phyloP scores from a whole-genome alignment of 2,113 vertebrate genomes.

The Gila orcuttii region DNA sequence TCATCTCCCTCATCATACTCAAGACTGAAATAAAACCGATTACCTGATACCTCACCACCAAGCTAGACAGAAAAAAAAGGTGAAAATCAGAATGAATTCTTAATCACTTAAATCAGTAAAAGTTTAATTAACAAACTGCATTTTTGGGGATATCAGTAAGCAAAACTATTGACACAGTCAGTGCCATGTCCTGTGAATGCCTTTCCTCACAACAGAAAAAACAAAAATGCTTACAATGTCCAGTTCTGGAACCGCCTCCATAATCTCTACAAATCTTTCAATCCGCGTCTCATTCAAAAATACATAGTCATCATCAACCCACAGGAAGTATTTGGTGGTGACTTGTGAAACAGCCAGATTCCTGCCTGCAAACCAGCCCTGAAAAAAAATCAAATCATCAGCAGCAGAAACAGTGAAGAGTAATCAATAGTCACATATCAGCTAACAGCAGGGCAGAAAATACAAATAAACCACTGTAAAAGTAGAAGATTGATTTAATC shows the following conservation, averaged over 20 bases:
- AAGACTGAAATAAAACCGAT: conserved; percentile 69
- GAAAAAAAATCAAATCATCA: neutral
- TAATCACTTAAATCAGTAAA: neutral
- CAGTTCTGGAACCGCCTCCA: conserved; percentile 73
- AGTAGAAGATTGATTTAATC: neutral
- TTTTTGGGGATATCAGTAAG: neutral
- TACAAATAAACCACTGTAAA: neutral
- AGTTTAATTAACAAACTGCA: neutral
- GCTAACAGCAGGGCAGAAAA: neutral
- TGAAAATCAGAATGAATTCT: neutral
- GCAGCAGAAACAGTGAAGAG: neutral
- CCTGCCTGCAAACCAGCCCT: conserved; percentile 83
- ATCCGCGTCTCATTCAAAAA: conserved; percentile 74
- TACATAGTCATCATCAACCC: conserved; percentile 81
- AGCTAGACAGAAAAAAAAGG: conserved; percentile 57
- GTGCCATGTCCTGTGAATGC: too few species aligned
- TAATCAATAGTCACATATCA: neutral
- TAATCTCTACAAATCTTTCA: conserved; percentile 75
- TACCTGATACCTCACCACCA: conserved; percentile 70
- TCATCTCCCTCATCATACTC: conserved; percentile 66
- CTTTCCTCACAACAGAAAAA: neutral
- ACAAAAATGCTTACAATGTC: conserved; percentile 73
- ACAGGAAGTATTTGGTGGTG: conserved; percentile 80
- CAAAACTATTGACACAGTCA: too few species aligned
- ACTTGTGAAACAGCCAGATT: conserved; percentile 80